These are phyloP conservation scores for Lepidonotus clava DNA, from an alignment of 2,888 invertebrate genomes.

Conservation along the genomic window DNA sequence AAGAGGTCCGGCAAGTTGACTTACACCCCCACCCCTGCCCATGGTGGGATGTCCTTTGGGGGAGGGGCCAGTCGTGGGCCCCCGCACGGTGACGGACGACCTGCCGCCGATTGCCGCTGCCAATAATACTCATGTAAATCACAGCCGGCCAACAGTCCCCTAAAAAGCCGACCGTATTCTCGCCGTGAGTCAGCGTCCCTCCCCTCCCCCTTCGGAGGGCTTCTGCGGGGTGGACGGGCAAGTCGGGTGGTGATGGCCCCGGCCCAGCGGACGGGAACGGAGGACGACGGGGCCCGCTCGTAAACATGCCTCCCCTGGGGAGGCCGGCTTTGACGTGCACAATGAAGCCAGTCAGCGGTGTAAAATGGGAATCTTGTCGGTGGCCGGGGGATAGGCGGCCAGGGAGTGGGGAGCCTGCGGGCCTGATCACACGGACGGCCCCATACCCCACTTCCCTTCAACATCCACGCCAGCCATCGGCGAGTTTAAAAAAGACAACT, in stretches of 20 bases:
- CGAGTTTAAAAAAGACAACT: too few species aligned
- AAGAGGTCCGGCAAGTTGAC: too few species aligned
- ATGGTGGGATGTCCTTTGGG: too few species aligned
- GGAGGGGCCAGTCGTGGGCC: too few species aligned
- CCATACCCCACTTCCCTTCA: too few species aligned
- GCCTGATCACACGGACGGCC: slow-evolving; percentile 2
- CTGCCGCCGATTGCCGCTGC: background rate
- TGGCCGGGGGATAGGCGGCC: slow-evolving; percentile 32
- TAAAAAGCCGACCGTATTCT: too few species aligned
- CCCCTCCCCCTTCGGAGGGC: too few species aligned
- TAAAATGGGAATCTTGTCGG: slow-evolving; percentile 44
- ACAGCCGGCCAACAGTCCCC: background rate
- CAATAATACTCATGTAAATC: slow-evolving; percentile 2
- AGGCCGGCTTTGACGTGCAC: background rate
- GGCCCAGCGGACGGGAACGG: slow-evolving; percentile 9
- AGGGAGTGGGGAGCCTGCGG: background rate
- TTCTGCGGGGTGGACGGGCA: background rate
- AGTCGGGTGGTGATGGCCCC: background rate
- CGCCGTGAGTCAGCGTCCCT: slow-evolving; percentile 5
- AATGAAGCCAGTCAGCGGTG: slow-evolving; percentile 51
- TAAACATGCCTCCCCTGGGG: slow-evolving; percentile 39
- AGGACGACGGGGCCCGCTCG: background rate
- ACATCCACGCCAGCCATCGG: too few species aligned
- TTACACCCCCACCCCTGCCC: too few species aligned
- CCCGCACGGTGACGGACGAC: too few species aligned